These are phyloP conservation scores for Solenodon paradoxus DNA, from an alignment of 2,113 vertebrate genomes.

Conservation along the genomic window DNA sequence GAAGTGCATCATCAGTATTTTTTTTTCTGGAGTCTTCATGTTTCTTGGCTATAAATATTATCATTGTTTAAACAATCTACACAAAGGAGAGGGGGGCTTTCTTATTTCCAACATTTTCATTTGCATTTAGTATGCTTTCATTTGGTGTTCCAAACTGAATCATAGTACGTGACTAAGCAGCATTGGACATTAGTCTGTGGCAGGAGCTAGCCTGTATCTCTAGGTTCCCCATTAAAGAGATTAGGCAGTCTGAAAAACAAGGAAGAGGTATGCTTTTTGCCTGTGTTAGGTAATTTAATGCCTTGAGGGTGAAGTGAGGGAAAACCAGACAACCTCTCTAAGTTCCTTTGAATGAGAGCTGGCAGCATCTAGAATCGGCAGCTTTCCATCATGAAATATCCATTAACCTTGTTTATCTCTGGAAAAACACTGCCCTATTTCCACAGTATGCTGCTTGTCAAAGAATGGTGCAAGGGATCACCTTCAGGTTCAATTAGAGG, in stretches of 20 bases:
- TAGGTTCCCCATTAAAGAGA: background rate
- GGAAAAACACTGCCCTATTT: slow-evolving; percentile 65
- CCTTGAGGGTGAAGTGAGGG: slow-evolving; percentile 48
- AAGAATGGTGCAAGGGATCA: slow-evolving; percentile 31
- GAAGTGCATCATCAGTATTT: background rate
- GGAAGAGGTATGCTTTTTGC: slow-evolving; percentile 36
- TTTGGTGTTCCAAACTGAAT: background rate
- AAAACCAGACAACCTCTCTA: slow-evolving; percentile 63
- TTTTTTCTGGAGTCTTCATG: background rate
- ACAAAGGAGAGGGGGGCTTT: background rate
- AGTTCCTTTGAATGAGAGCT: slow-evolving; percentile 52
- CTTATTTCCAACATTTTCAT: background rate
- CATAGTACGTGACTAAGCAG: background rate
- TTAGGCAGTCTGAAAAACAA: slow-evolving; percentile 46
- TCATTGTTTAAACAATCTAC: slow-evolving; percentile 11
- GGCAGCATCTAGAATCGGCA: slow-evolving; percentile 45
- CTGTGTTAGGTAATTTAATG: slow-evolving; percentile 56
- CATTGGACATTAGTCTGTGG: background rate
- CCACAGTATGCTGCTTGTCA: slow-evolving; percentile 38
- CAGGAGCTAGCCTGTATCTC: background rate
- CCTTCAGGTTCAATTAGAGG: slow-evolving; percentile 42
- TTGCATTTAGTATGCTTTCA: background rate
- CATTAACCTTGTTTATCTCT: slow-evolving; percentile 72
- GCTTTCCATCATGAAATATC: slow-evolving; percentile 60
- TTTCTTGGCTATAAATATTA: background rate